Conservation (phyloP, 2,113 vertebrate species). For the Hucho hucho region DNA sequence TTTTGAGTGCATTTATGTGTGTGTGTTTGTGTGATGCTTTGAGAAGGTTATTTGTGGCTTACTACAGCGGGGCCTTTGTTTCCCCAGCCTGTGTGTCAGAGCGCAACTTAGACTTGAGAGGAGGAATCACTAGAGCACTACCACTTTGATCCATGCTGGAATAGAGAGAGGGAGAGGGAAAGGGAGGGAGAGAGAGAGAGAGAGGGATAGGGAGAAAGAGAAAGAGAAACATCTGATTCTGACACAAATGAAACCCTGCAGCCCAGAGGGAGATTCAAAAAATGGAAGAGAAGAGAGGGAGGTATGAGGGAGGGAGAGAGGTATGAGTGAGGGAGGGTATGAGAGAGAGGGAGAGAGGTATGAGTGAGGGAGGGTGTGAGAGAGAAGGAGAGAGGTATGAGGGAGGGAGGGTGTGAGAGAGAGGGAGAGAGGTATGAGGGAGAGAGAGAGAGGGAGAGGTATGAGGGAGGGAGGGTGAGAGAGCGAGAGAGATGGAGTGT, state of each 20-base stretch:
- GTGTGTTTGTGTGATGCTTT: conserved; percentile 30
- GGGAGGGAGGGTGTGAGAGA: not conserved
- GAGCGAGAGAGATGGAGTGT: not conserved
- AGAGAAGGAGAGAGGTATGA: not conserved
- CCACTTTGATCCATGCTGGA: conserved; percentile 66
- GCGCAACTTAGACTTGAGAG: conserved; percentile 16
- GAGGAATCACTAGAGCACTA: conserved; percentile 37
- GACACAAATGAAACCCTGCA: conserved; percentile 23
- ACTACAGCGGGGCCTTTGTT: conserved; percentile 68
- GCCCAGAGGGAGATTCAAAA: conserved; percentile 5
- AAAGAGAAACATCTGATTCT: conserved; percentile 33
- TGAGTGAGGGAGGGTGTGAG: not conserved
- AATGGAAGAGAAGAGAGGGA: conserved; percentile 10
- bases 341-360: not conserved
- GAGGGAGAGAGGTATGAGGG: too few relatives aligned
- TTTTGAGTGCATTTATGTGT: not conserved
- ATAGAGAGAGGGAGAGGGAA: conserved; percentile 50
- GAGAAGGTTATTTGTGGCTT: conserved; percentile 71
- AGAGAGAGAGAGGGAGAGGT: too few relatives aligned
- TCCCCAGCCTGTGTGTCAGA: conserved; percentile 29
- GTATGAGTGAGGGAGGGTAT: too few relatives aligned
- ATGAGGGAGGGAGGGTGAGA: not conserved
- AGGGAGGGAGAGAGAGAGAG: not conserved
- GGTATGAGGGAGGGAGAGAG: too few relatives aligned
- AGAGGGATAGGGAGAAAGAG: conserved; percentile 1